Evolutionary conservation across 2,888 invertebrate species (phyloP), one percentile per base, ranked within the genome.

Genomic region (Rhaphigaster nebulosa): DNA sequence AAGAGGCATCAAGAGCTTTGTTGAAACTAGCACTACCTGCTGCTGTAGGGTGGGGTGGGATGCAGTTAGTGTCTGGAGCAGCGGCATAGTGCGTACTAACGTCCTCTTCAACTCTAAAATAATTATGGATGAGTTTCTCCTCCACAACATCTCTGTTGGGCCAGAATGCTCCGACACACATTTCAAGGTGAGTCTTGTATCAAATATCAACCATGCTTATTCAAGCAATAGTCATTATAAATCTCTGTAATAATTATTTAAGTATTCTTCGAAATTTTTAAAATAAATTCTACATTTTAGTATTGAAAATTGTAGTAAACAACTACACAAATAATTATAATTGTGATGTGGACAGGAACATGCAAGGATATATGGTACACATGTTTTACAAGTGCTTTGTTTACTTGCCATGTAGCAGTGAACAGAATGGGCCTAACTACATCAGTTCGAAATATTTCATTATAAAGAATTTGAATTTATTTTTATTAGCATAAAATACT

Each of bases 71-170:
- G 38, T 13, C 13, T 8, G 6, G 18, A 23, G 20, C 38, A 20
- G 70, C 70, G 70, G 34, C 70, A 38, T 76, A 76, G 70, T 76
- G 70, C 38, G 70, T 76, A 76, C 65, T 65, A 65, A 65, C 70
- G 70, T 76, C 70, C 38, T 38, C 70, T 8, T 76, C 34, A 38
- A 38, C 70, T 76, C 70, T 15, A 20, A 76, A 76, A 76, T 76
- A 38, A 76, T n/a, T 38, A 76, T 76, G 70, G 34, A 76, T 76
- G 70, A 76, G 38, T 76, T 76, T 76, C 38, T 76, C 6, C 70
- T 76, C 20, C 70, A 76, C 70, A 76, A 76, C 34, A 38, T 34
- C 70, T 76, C 70, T 23, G 23, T 38, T 34, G 70, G 70, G 8
- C 5, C 34, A 20, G 70, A 76, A 76, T 76, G 70, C 34, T 20